phyloP scores from a whole-genome alignment of 2,113 vertebrate genomes.

The Cervus canadensis region DNA sequence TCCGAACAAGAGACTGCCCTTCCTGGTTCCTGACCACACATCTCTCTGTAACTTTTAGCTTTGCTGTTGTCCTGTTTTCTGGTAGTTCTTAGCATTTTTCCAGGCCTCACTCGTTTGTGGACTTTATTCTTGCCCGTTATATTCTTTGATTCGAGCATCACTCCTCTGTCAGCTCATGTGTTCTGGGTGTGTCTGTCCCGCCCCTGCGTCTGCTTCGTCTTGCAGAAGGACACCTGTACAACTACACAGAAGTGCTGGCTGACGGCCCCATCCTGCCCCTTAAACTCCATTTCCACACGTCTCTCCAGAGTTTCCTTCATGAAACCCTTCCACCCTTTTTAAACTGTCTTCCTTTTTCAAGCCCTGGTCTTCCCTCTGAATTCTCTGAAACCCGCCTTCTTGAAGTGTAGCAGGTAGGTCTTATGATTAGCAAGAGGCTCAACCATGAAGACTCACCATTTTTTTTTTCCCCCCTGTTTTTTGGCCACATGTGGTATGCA shows the following conservation, averaged over 20 bases:
- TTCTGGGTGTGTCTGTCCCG: background rate
- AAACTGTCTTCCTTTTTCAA: background rate
- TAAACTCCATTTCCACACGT: background rate
- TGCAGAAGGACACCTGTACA: background rate
- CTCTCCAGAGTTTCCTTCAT: background rate
- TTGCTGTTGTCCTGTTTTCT: background rate
- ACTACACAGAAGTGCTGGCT: background rate
- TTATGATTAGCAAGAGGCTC: background rate
- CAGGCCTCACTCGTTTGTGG: background rate
- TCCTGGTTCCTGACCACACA: background rate
- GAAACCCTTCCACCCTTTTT: background rate
- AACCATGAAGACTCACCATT: background rate
- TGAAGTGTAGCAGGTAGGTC: background rate
- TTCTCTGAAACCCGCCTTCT: background rate
- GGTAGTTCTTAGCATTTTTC: background rate
- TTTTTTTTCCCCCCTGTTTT: background rate
- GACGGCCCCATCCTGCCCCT: background rate
- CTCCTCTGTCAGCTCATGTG: background rate
- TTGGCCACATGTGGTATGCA: background rate
- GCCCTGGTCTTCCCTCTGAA: background rate
- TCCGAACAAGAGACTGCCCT: background rate
- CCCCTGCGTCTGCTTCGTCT: background rate
- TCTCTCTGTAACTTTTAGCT: background rate
- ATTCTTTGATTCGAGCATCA: background rate
- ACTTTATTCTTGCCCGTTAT: background rate